Base-by-base conservation (phyloP, 2,888 invertebrate genomes). In the Molorchus minor region DNA sequence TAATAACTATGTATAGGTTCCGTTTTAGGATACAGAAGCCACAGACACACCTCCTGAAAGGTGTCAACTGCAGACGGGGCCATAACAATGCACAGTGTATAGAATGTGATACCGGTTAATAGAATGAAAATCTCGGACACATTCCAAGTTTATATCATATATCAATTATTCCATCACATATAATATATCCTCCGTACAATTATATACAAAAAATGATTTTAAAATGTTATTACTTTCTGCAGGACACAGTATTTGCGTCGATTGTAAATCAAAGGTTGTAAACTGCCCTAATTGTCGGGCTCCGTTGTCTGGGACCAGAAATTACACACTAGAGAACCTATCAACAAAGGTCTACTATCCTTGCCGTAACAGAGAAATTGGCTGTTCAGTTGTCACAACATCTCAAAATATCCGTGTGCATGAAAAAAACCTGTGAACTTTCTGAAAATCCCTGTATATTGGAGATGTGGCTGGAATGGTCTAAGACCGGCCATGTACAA, bases 201-300 rank as follows among this genome's bases (percentile, higher is more conserved):
- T n/a, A n/a, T n/a, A n/a, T n/a, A n/a, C n/a, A n/a, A n/a, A n/a
- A n/a, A n/a, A n/a, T n/a, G n/a, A n/a, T n/a, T n/a, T n/a, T n/a
- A 30, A 15, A 5, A 16, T 8, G 3, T 30, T 51, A 12, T 21
- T 30, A 3, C 29, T 61, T 5, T 25, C 25, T 55, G 45, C 41
- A 68, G 72, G 72, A 8, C 72, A 73, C 59, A 71, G 71, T 36
- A 55, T 73, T 8, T 73, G 72, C 56, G 57, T 40, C 4, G 55
- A 61, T 1, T 73, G 72, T 46, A 65, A 69, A 21, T 20, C 41
- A 1, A 68, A 63, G 43, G 56, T 72, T 0, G 19, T 21, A 16
- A 44, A 7, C 1, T 73, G 73, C 40, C 71, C 73, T 0, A 64
- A 63, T 7, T 73, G 73, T 41, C 51, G 64, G 13, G 20, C 55